Percentiles rank a stretch among this genome's conserved stretches.
phyloP scores from a whole-genome alignment of 2,797 vertebrate species.

The Aplochiton taeniatus region DNA sequence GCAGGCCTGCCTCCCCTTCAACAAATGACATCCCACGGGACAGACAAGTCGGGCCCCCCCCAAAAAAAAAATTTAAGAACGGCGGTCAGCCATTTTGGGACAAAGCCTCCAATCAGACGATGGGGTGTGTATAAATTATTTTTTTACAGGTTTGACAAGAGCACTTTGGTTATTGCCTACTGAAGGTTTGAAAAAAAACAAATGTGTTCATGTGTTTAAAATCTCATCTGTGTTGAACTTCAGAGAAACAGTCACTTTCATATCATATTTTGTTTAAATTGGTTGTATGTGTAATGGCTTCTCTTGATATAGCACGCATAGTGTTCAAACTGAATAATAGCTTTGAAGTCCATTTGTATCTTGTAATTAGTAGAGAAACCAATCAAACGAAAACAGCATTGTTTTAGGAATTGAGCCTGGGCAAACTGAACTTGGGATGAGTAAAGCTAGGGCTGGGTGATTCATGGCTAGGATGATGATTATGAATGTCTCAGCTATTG shows the following conservation, averaged over 20 bases:
- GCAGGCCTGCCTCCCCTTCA: slow-evolving; percentile 94
- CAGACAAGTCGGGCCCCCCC: slow-evolving; percentile 38
- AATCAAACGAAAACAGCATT: slow-evolving; percentile 61
- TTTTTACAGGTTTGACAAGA: slow-evolving; percentile 83
- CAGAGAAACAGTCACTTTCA: slow-evolving; percentile 69
- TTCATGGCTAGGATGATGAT: slow-evolving; percentile 37
- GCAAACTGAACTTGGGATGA: slow-evolving; percentile 23
- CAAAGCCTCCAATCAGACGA: slow-evolving; percentile 52
- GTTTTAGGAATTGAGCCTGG: slow-evolving; percentile 41
- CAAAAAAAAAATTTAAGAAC: slow-evolving; percentile 63
- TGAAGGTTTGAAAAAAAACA: slow-evolving; percentile 58
- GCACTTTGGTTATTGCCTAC: slow-evolving; percentile 78
- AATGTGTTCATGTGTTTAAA: slow-evolving; percentile 72
- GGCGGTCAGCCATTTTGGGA: slow-evolving; percentile 63
- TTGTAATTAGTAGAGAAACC: slow-evolving; percentile 73
- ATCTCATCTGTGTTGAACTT: slow-evolving; percentile 68
- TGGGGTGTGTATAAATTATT: slow-evolving; percentile 79
- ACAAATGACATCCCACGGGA: slow-evolving; percentile 85
- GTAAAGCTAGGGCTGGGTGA: slow-evolving; percentile 52
- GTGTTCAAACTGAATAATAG: slow-evolving; percentile 74
- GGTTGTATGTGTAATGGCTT: slow-evolving; percentile 73
- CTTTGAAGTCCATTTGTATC: slow-evolving; percentile 74
- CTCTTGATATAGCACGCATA: slow-evolving; percentile 77
- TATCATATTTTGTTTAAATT: slow-evolving; percentile 61
- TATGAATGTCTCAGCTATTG: slow-evolving; percentile 52